Conservation (phyloP, 2,113 vertebrate species). For the Solenodon paradoxus region DNA sequence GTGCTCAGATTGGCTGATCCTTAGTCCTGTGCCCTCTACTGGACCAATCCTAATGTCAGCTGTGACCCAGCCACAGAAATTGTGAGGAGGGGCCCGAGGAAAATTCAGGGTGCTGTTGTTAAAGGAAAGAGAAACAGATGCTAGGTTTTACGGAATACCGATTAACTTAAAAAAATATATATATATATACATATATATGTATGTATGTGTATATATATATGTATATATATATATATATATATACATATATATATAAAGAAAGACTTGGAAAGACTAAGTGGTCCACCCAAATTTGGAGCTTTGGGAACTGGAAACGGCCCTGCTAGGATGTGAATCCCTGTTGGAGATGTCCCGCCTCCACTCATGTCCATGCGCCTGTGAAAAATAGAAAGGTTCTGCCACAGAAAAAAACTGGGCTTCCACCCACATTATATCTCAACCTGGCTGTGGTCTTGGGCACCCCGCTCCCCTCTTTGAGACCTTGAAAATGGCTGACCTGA, state of each 20-base stretch:
- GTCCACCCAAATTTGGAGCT: not conserved
- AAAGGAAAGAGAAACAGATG: not conserved
- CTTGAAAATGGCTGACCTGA: not conserved
- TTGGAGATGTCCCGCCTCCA: not conserved
- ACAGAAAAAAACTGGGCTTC: not conserved
- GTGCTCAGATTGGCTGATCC: not conserved
- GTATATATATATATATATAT: too few species aligned
- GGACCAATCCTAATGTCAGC: not conserved
- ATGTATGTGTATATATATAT: too few species aligned
- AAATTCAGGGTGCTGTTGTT: not conserved
- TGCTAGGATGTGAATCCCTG: not conserved
- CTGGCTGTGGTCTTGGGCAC: not conserved
- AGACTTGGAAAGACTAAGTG: not conserved
- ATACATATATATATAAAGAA: not conserved
- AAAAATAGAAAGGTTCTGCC: not conserved
- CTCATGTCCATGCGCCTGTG: not conserved
- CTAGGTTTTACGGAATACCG: too few species aligned
- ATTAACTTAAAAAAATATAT: too few species aligned
- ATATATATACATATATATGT: too few species aligned
- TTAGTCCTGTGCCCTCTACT: not conserved
- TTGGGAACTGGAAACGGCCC: not conserved
- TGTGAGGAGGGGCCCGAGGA: not conserved
- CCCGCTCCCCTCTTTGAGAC: not conserved
- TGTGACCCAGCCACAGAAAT: not conserved
- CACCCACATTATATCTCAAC: fast-evolving